Conservation (phyloP, 2,113 vertebrate species). For the Platanista minor region DNA sequence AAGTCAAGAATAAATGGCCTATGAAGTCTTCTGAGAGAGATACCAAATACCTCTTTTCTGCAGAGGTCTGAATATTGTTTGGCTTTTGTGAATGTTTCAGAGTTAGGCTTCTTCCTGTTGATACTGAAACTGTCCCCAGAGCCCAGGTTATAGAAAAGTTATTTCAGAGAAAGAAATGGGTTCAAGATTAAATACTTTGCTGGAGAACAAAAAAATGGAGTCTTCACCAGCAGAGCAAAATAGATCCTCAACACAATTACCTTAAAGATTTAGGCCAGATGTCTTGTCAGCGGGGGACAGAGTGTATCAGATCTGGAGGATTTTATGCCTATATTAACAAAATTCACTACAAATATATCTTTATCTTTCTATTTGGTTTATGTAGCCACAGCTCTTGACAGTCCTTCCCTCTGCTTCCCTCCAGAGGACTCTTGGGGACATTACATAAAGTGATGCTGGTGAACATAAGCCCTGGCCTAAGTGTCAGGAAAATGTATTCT, state of each 20-base stretch:
- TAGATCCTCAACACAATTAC: not conserved
- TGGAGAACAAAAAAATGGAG: not conserved
- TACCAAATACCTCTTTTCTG: not conserved
- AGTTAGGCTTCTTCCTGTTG: not conserved
- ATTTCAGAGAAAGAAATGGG: not conserved
- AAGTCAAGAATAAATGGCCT: not conserved
- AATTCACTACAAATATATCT: not conserved
- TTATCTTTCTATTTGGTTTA: not conserved
- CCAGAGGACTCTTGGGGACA: not conserved
- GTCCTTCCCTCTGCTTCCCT: not conserved
- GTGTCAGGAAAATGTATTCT: not conserved
- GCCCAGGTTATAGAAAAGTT: not conserved
- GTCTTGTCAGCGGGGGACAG: not conserved
- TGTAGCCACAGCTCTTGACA: not conserved
- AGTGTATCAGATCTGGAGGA: not conserved
- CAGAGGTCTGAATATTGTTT: not conserved
- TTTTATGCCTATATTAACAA: not conserved
- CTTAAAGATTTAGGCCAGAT: not conserved
- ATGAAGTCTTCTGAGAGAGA: not conserved
- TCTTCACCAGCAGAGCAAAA: not conserved
- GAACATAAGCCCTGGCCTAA: not conserved
- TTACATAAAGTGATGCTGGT: not conserved
- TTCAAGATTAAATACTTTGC: not conserved
- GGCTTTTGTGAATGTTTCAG: not conserved
- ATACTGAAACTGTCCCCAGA: not conserved